These are phyloP conservation scores for Gonioctena quinquepunctata DNA, from an alignment of 1,140 invertebrate species.

Conservation along the genomic window DNA sequence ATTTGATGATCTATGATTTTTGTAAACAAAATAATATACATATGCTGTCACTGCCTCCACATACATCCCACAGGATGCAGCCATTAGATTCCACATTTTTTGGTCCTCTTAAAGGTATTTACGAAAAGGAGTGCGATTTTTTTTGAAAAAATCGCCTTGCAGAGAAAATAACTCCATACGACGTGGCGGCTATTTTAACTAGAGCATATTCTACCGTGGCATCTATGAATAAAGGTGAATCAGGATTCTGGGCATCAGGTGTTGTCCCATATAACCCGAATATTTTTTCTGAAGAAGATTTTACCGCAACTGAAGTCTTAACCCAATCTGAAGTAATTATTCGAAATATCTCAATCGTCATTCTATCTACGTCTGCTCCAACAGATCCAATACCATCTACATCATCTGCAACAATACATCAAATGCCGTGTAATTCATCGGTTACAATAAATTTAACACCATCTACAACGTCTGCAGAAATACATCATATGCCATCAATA, in stretches of 20 bases:
- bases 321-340: too few relatives aligned
- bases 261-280: background rate
- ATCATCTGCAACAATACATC: too few relatives aligned
- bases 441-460: too few relatives aligned
- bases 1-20: constrained; percentile 31
- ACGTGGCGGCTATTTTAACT: constrained; percentile 29
- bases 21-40: constrained; percentile 38
- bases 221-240: constrained; percentile 31
- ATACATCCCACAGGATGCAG: constrained; percentile 49
- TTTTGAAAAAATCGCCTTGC: too few relatives aligned
- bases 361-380: too few relatives aligned
- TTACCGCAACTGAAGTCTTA: too few relatives aligned
- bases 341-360: too few relatives aligned
- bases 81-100: constrained; percentile 47
- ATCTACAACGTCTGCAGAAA: too few relatives aligned
- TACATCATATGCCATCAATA: too few relatives aligned
- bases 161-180: constrained; percentile 36
- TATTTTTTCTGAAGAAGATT: background rate
- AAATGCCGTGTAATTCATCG: too few relatives aligned
- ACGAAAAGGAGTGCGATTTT: constrained; percentile 31
- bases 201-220: constrained; percentile 21
- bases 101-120: constrained; percentile 42
- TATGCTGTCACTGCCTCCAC: constrained; percentile 33
- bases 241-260: background rate
- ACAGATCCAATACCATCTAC: too few relatives aligned